Conservation (phyloP, 2,113 vertebrate genomes). For the Cepphus grylle region DNA sequence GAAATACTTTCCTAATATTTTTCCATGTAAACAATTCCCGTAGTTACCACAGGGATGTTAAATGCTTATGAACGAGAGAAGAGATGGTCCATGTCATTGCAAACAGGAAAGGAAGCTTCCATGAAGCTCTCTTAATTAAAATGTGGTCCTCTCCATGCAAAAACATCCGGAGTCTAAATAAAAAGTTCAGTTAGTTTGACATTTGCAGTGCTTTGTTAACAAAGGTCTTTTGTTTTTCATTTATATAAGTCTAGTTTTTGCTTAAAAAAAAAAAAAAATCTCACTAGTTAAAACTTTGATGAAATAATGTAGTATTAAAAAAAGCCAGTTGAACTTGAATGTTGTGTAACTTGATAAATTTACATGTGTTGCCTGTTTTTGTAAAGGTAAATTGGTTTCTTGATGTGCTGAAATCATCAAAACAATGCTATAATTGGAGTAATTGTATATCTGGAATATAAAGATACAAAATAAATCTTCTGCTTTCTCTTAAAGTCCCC, state of each 20-base stretch:
- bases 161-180: conserved; percentile 32
- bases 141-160: neutral
- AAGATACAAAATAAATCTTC: neutral
- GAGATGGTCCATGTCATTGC: neutral
- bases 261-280: neutral
- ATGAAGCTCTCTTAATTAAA: neutral
- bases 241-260: conserved; percentile 15
- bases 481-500: neutral
- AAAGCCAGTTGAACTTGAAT: neutral
- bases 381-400: neutral
- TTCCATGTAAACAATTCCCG: neutral
- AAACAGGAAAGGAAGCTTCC: neutral
- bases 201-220: conserved; percentile 30
- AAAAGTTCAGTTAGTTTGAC: neutral
- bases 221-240: conserved; percentile 38
- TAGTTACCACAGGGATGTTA: neutral
- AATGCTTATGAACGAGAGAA: neutral
- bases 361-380: neutral
- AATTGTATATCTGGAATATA: accelerated
- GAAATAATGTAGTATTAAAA: neutral
- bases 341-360: neutral
- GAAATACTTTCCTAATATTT: conserved; percentile 15
- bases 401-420: neutral
- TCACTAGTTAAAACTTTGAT: neutral
- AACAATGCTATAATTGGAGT: neutral